Percentiles rank a stretch among this genome's conserved stretches.
Conservation (phyloP, 2,113 vertebrate species). For the cat (Felis catus) region F.catus_Fca126_mat1.0 CM031420.1:32744501-32745000, state of each 20-base stretch:
- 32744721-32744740: neutral
- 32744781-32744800: neutral
- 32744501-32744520: neutral
- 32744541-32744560: neutral
- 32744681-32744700: neutral
- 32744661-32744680: neutral
- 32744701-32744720: neutral
- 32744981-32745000: neutral
- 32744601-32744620: neutral
- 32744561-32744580: neutral
- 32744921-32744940: neutral
- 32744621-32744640: neutral
- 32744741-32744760: neutral
- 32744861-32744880: neutral
- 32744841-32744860: neutral
- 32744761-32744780: neutral
- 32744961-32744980: neutral
- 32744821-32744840: neutral
- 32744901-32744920: neutral
- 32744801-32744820: neutral
- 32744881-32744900: neutral
- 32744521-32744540: accelerated
- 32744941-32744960: neutral
- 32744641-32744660: neutral
- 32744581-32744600: neutral